Base-by-base conservation (phyloP, 2,888 invertebrate species). In the Bedellia somnulentella region DNA sequence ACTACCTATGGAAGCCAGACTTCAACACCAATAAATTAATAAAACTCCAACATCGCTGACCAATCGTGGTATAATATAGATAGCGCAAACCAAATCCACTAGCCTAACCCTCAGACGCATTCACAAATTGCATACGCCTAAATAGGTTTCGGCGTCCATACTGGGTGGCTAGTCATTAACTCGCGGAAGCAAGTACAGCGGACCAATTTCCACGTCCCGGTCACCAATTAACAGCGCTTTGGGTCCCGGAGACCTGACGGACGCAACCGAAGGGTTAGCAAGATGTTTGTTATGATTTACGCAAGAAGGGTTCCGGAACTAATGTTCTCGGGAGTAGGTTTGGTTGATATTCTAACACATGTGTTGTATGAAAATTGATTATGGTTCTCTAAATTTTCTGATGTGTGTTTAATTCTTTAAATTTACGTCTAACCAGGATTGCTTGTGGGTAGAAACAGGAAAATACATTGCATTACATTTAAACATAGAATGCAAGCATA, bases 201-300 rank as follows among this genome's bases (percentile, higher is more conserved):
- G 59, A 60, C 70, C 68, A 70, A 71, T 71, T 71, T 70, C 70
- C 70, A 57, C 47, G 46, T n/a, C 57, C 60, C 61, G 58, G 63
- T 57, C 59, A 61, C 61, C 70, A 71, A 71, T 73, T 73, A 71
- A 67, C 64, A 52, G 52, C 63, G 62, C 64, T 63, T 58, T 5
- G 64, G 59, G 52, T 47, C 42, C 47, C 46, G 45, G 43, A 47
- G 48, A 42, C 43, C 52, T 45, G 45, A 49, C 49, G n/a, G 49
- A 37, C 57, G 52, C 49, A 47, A 52, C 52, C 53, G 52, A 62
- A 63, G 70, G 70, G 68, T 68, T 62, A 52, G 53, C 56, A 64
- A 66, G 66, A 70, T 67, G 62, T 64, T 68, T 67, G 67, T 64
- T 64, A 63, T 70, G 70, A 68, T 70, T 68, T 62, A 70, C 57